These are phyloP conservation scores for Nemurella pictetii DNA, from an alignment of 2,888 invertebrate species.

Conservation along the genomic window DNA sequence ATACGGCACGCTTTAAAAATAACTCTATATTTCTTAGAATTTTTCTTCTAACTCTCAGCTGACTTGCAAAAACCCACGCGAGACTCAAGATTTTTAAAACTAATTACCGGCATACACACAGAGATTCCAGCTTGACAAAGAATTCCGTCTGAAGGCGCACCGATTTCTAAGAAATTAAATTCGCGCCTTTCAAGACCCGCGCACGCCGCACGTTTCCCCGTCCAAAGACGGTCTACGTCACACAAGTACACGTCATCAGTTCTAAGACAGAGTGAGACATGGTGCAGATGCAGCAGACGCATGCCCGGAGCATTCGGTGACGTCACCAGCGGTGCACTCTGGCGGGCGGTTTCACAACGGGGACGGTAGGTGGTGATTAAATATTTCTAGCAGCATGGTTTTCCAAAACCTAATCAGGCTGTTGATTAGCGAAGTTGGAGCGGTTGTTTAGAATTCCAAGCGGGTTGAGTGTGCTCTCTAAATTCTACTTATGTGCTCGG, in stretches of 20 bases:
- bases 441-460: not conserved
- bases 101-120: not conserved
- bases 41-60: too few species aligned
- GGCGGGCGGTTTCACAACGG: not conserved
- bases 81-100: not conserved
- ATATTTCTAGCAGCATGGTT: not conserved
- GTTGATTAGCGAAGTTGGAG: not conserved
- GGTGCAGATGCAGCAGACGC: not conserved
- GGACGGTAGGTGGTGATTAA: not conserved
- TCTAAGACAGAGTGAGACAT: not conserved
- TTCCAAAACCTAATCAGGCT: not conserved
- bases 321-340: too few species aligned
- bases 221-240: too few species aligned
- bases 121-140: not conserved
- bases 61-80: not conserved
- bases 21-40: not conserved
- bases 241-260: not conserved
- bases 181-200: too few species aligned
- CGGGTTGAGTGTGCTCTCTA: not conserved
- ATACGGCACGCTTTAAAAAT: not conserved
- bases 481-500: not conserved
- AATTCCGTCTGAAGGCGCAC: not conserved
- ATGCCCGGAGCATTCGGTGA: not conserved
- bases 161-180: too few species aligned
- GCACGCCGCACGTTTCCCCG: too few species aligned